A percentile compares a stretch with the other conserved stretches of the same genome.
These are phyloP conservation scores for Andricus quercusramuli DNA, from an alignment of 2,888 invertebrate species.

Conservation along the genomic window DNA sequence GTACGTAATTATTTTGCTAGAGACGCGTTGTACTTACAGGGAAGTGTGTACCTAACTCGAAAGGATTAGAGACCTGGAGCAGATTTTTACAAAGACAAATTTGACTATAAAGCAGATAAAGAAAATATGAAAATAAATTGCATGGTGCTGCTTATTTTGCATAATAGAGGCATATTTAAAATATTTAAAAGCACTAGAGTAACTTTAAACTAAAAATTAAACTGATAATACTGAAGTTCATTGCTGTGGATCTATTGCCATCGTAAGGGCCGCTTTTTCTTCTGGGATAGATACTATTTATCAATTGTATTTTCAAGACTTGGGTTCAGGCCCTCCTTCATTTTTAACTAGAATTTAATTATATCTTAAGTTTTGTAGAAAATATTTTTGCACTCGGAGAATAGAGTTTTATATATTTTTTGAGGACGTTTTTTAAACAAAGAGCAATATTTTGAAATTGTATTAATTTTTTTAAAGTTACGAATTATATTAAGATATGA, in stretches of 20 bases:
- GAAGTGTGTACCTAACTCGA: not conserved
- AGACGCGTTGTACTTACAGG: slow-evolving; percentile 26
- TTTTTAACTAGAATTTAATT: slow-evolving; percentile 10
- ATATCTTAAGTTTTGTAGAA: not conserved
- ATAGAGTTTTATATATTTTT: not conserved
- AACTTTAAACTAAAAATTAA: not conserved
- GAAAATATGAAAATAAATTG: not conserved
- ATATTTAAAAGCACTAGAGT: not conserved
- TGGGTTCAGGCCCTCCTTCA: not conserved
- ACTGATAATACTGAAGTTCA: not conserved
- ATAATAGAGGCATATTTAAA: slow-evolving; percentile 5
- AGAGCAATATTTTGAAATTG: not conserved
- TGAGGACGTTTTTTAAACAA: not conserved
- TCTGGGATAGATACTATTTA: not conserved
- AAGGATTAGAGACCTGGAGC: not conserved
- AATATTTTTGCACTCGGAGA: too few species aligned
- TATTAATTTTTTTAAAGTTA: not conserved
- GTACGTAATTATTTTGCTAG: slow-evolving; percentile 13
- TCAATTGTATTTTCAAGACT: not conserved
- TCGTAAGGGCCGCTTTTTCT: not conserved
- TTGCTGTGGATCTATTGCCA: not conserved
- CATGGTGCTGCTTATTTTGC: slow-evolving; percentile 35
- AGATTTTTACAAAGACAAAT: not conserved
- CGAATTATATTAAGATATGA: too few species aligned
- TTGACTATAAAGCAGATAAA: not conserved